Evolutionary conservation across 2,888 invertebrate species (phyloP), one percentile per base, ranked within the genome.

Genomic region (Ophion ellenae): DNA sequence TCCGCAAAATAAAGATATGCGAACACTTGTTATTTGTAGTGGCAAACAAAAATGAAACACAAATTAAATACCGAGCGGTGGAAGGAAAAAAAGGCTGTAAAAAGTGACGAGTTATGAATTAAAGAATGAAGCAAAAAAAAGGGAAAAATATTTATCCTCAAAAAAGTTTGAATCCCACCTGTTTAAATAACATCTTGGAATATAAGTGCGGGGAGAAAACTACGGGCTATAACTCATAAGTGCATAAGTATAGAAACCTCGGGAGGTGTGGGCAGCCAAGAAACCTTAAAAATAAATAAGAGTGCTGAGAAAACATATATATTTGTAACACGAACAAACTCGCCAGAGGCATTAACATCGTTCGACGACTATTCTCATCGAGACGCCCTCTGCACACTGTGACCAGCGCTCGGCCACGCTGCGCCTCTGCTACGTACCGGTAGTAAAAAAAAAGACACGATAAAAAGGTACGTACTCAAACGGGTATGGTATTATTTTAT

Each of bases 301-400:
- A 61, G 45, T 59, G 28, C 69, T 74, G 86, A 66, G 47, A 75
- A 83, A 87, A 87, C 84, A 85, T 85, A 88, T 89, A 75, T 86
- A 71, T 86, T 87, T 88, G 90, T 47, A 89, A 89, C 81, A 84
- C 89, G 90, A 89, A 90, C 89, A 90, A 90, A 90, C 90, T 90
- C 89, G 91, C 89, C 88, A 86, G 89, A 90, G 90, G 91, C 90
- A 90, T 91, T 90, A 91, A 91, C 89, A 89, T 88, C 86, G 86
- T 83, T 89, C 89, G 89, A 87, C 88, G 90, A 90, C 88, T 84
- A 84, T 82, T 81, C 64, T 67, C 81, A 66, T 85, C 66, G 83
- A 10, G 61, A 20, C 47, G 28, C 61, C 78, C 36, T 40, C 40
- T 47, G 20, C 59, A 57, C 10, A 32, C 17, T 32, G 47, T 47